Percentiles rank a stretch among this genome's conserved stretches.
Conservation (phyloP, 2,113 vertebrate species). For the Geococcyx californianus region DNA sequence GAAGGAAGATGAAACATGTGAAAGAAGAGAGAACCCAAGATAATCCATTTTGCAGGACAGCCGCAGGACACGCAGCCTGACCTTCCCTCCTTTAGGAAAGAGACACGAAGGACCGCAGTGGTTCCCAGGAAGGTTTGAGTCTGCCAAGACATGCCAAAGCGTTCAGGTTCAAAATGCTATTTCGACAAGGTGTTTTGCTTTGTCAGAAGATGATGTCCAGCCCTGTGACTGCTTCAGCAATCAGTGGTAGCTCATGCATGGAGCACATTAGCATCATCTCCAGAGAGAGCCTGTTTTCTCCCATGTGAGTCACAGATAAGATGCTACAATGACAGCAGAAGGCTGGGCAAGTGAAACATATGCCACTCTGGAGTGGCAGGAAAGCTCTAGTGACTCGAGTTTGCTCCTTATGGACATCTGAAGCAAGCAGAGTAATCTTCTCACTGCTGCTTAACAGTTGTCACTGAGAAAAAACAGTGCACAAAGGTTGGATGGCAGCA, state of each 20-base stretch:
- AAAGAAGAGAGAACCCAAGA: background rate
- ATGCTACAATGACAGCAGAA: conserved; percentile 45
- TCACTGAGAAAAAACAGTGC: background rate
- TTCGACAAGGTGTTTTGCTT: background rate
- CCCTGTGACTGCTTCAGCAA: conserved; percentile 13
- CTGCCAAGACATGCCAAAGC: background rate
- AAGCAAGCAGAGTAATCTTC: background rate
- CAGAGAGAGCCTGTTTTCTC: background rate
- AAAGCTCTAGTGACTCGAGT: background rate
- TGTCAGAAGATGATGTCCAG: conserved; percentile 34
- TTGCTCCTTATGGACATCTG: background rate
- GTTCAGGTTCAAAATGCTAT: background rate
- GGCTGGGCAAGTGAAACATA: background rate
- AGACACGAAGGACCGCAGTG: background rate
- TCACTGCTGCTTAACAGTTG: background rate
- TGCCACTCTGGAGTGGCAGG: conserved; percentile 18
- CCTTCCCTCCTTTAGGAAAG: background rate
- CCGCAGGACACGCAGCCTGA: background rate
- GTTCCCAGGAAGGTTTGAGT: background rate
- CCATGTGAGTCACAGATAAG: background rate
- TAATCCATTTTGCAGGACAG: background rate
- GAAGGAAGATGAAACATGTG: background rate
- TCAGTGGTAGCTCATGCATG: conserved; percentile 17
- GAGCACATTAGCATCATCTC: background rate
- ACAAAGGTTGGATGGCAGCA: background rate